These are phyloP conservation scores for Gallinago jamesoni DNA, from an alignment of 2,113 vertebrate genomes.

Conservation along the genomic window DNA sequence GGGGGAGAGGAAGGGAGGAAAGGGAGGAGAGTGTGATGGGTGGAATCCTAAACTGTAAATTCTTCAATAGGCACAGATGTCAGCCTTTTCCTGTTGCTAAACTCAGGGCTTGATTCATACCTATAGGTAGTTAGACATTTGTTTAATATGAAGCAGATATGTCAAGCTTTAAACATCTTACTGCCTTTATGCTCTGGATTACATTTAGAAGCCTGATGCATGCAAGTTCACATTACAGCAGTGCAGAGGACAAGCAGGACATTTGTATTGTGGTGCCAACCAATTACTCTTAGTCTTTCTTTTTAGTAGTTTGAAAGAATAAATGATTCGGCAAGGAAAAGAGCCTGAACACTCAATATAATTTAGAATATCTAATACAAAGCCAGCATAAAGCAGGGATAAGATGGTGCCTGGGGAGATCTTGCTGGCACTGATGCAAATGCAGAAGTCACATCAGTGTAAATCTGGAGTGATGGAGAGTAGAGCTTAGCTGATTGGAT, in stretches of 20 bases:
- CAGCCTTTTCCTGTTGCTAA: not conserved
- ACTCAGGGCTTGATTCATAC: not conserved
- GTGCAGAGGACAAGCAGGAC: not conserved
- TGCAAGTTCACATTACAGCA: not conserved
- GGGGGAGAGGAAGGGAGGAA: not conserved
- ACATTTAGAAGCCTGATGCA: not conserved
- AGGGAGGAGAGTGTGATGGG: not conserved
- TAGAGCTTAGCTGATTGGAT: not conserved
- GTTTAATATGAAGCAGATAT: not conserved
- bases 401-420: not conserved
- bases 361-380: not conserved
- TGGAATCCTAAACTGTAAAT: not conserved
- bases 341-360: not conserved
- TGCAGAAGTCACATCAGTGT: not conserved
- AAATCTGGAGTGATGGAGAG: not conserved
- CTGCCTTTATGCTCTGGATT: not conserved
- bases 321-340: not conserved
- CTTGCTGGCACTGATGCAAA: not conserved
- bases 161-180: not conserved
- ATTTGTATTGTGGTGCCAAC: not conserved
- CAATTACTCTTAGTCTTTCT: not conserved
- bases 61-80: not conserved
- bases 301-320: not conserved
- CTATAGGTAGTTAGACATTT: not conserved
- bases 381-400: not conserved